Percentiles rank a stretch among this genome's conserved stretches.
Conservation (phyloP, 2,797 vertebrate genomes). For the Gambelia wislizenii region DNA sequence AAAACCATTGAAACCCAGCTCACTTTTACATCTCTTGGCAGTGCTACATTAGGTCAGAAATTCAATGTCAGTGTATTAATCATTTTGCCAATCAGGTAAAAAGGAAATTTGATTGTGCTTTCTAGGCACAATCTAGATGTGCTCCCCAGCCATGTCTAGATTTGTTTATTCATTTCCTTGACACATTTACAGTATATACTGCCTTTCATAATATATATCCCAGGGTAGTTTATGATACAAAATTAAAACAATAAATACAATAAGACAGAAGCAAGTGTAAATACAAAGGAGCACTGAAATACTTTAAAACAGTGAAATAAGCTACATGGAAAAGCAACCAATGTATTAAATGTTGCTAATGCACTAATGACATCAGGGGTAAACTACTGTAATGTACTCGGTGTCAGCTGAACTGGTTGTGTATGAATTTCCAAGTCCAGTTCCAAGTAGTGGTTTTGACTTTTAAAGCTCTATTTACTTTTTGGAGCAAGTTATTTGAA, state of each 20-base stretch:
- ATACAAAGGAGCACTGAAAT: neutral
- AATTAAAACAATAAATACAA: conserved; percentile 13
- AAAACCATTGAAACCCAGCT: neutral
- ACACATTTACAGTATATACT: neutral
- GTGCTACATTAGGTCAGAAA: neutral
- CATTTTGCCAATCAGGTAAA: neutral
- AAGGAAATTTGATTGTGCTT: neutral
- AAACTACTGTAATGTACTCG: neutral
- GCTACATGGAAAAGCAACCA: neutral
- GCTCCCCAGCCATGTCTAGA: neutral
- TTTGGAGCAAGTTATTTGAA: neutral
- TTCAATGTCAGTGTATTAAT: neutral
- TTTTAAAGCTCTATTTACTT: neutral
- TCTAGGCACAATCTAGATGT: neutral
- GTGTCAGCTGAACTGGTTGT: neutral
- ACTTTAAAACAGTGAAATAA: neutral
- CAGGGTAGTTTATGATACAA: neutral
- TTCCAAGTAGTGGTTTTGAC: neutral
- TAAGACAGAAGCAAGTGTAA: neutral
- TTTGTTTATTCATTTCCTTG: conserved; percentile 1
- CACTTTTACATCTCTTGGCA: neutral
- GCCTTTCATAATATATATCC: neutral
- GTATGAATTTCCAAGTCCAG: neutral
- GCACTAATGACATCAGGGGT: neutral
- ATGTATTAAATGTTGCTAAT: neutral